Base-by-base conservation (phyloP, 2,888 invertebrate species). In the Siphonodentalium dalli region DNA sequence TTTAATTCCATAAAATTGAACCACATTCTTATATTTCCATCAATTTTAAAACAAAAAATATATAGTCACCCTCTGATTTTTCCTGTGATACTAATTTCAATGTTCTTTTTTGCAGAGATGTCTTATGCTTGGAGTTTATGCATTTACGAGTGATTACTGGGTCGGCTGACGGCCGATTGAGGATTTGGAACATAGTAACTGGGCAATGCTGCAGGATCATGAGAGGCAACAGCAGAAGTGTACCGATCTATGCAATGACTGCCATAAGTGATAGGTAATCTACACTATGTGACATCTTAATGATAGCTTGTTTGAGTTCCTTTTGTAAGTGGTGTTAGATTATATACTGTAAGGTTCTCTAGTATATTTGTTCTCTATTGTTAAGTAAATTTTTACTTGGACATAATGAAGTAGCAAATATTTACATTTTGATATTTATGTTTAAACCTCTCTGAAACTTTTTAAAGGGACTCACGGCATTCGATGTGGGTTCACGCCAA, bases 141-240 rank as follows among this genome's bases (percentile, higher is more conserved):
- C 79, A 74, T 59, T 64, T 82, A 31, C 69, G 81, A 23, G 77
- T 79, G 23, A 73, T 82, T 49, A 81, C 81, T 4, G 82, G 80
- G 23, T 78, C 73, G 38, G 76, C 66, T 8, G 82, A 82, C 63
- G 82, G 82, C 2, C 66, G 79, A 41, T 61, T 82, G 18, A 56
- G 82, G 24, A 79, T 82, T 43, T 82, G 81, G 82, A 82, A 80
- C 63, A 68, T 81, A 57, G 49, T 79, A 21, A 79, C 63, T 23
- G 79, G 80, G 2, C 74, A 77, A 52, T 82, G 81, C 53, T 74
- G 78, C 53, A 68, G 82, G 18, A 80, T 82, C 46, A 80, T 82
- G 78, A 54, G 81, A 37, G 81, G 81, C 24, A 82, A 81, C 67
- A 79, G 80, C 57, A 72, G 72, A 34, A 78, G 77, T 64, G 81